phyloP scores from a whole-genome alignment of 1,140 invertebrate species.

The Araneus ventricosus region DNA sequence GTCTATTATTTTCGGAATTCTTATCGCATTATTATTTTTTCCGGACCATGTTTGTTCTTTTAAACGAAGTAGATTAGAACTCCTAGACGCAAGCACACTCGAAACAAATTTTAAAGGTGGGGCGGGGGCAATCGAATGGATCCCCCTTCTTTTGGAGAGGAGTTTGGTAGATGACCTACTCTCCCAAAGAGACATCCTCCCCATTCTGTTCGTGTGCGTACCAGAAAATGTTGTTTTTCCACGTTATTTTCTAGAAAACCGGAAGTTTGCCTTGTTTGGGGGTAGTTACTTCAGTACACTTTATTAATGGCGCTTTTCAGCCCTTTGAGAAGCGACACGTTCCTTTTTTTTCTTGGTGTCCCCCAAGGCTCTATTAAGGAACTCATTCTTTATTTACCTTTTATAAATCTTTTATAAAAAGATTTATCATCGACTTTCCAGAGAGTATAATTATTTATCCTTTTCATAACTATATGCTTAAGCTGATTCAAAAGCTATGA shows the following conservation, averaged over 20 bases:
- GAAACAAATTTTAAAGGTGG: background rate
- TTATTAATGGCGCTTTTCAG: no score
- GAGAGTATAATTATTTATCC: no score
- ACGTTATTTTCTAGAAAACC: background rate
- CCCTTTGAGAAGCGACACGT: no score
- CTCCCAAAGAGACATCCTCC: background rate
- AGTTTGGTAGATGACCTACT: background rate
- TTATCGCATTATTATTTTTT: conserved; percentile 17
- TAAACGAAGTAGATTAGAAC: conserved; percentile 10
- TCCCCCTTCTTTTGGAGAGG: background rate
- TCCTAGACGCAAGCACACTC: background rate
- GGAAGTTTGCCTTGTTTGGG: no score
- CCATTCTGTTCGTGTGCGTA: background rate
- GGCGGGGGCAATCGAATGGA: background rate
- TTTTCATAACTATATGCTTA: no score
- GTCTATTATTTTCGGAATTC: conserved; percentile 9
- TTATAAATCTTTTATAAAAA: no score
- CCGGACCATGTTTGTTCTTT: background rate
- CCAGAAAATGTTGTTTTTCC: background rate
- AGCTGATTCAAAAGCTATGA: no score
- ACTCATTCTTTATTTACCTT: no score
- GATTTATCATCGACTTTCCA: no score
- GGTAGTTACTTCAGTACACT: no score
- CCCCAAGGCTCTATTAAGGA: no score
- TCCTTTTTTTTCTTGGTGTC: no score